phyloP scores from a whole-genome alignment of 2,888 invertebrate species.

The Ischnus inquisitorius region DNA sequence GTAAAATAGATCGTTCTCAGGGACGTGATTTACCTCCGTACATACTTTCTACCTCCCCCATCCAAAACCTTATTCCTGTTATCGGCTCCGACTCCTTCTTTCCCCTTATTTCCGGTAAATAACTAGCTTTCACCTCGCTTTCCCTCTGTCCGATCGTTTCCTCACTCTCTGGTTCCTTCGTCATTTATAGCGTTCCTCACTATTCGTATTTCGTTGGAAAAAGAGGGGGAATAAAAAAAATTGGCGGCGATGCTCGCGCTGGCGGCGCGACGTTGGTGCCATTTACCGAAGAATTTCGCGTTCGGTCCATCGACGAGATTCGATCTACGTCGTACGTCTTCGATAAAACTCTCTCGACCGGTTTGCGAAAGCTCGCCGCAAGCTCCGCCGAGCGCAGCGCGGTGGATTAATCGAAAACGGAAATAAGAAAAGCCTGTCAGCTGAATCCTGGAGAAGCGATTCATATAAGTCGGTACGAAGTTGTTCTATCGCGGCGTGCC shows the following conservation, averaged over 20 bases:
- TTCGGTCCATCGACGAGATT: slow-evolving; percentile 3
- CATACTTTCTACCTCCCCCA: not conserved
- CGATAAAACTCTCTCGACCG: not conserved
- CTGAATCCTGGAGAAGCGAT: slow-evolving; percentile 35
- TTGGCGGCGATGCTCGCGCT: not conserved
- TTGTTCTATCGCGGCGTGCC: not conserved
- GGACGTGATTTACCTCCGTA: slow-evolving; percentile 23
- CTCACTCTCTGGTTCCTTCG: slow-evolving; percentile 8
- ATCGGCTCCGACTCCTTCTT: not conserved
- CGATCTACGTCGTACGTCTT: slow-evolving; percentile 15
- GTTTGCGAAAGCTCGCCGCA: not conserved
- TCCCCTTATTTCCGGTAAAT: slow-evolving; percentile 37
- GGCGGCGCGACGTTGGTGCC: not conserved
- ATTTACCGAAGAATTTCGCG: slow-evolving; percentile 9
- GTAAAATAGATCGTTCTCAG: slow-evolving; percentile 22
- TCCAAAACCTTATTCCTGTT: not conserved
- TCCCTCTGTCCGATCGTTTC: not conserved
- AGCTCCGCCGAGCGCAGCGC: not conserved
- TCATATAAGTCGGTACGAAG: slow-evolving; percentile 28
- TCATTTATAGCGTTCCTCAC: slow-evolving; percentile 13
- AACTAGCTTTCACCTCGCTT: slow-evolving; percentile 14
- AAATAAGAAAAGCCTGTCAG: slow-evolving; percentile 57
- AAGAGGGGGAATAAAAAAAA: not conserved
- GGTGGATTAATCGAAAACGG: slow-evolving; percentile 54
- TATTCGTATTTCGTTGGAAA: not conserved